A percentile compares a stretch with the other conserved stretches of the same genome.
phyloP scores from a whole-genome alignment of 2,113 vertebrate species.

The Nannobrachium achirus region DNA sequence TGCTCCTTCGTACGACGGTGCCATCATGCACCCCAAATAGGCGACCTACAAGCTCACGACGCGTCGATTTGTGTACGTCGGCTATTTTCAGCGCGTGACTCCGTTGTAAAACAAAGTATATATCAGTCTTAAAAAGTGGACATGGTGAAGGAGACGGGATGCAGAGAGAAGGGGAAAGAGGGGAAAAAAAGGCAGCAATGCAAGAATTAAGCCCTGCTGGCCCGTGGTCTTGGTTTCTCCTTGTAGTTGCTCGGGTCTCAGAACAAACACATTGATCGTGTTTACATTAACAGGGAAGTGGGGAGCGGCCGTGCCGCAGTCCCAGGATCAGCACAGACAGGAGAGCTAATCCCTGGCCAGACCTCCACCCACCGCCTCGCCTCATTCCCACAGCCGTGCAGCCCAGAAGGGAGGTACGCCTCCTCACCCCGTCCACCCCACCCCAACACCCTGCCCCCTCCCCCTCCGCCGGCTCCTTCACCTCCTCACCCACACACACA shows the following conservation, averaged over 20 bases:
- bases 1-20: no score
- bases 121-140: no score
- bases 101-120: neutral
- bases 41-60: no score
- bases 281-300: conserved; percentile 71
- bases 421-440: conserved; percentile 59
- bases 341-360: conserved; percentile 63
- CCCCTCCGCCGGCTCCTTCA: conserved; percentile 77
- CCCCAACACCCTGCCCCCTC: conserved; percentile 13
- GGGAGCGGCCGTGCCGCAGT: conserved; percentile 65
- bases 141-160: neutral
- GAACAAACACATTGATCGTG: conserved; percentile 78
- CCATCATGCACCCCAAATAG: no score
- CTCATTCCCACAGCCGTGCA: conserved; percentile 50
- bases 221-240: conserved; percentile 42
- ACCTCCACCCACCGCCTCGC: conserved; percentile 61
- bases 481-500: conserved; percentile 16
- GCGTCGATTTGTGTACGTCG: no score
- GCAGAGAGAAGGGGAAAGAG: conserved; percentile 22
- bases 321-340: conserved; percentile 52
- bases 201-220: conserved; percentile 27
- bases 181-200: conserved; percentile 24
- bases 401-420: conserved; percentile 60
- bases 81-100: no score
- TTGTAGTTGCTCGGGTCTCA: conserved; percentile 56